Conservation (phyloP, 2,888 invertebrate species). For the Atrina japonica region DNA sequence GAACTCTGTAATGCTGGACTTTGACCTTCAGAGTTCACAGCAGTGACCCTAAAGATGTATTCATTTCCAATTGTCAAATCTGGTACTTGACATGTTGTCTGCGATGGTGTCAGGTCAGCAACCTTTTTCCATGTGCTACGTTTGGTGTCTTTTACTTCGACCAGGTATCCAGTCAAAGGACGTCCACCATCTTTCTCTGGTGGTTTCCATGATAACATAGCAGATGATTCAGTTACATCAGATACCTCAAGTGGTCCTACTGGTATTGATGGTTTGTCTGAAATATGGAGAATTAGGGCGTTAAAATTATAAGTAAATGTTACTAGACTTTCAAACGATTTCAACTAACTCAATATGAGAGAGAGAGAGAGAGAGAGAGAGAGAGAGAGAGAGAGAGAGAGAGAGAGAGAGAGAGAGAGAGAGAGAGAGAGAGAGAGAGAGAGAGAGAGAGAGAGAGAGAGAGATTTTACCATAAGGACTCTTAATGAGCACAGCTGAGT, state of each 20-base stretch:
- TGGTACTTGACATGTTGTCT: conserved; percentile 64
- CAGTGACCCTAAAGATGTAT: conserved; percentile 75
- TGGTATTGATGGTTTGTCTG: conserved; percentile 75
- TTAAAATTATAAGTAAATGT: too few species aligned
- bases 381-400: too few species aligned
- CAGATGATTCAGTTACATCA: conserved; percentile 68
- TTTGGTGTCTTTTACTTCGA: conserved; percentile 88
- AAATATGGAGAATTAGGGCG: conserved; percentile 21
- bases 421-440: too few species aligned
- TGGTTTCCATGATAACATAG: conserved; percentile 74
- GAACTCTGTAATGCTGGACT: conserved; percentile 67
- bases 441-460: too few species aligned
- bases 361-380: too few species aligned
- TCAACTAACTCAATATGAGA: too few species aligned
- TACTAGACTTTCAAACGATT: too few species aligned
- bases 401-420: too few species aligned
- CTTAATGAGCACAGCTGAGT: conserved; percentile 66
- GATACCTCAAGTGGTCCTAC: conserved; percentile 64
- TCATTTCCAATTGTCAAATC: conserved; percentile 85
- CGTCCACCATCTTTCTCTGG: conserved; percentile 78
- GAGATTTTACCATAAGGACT: conserved; percentile 70
- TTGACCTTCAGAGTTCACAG: conserved; percentile 75
- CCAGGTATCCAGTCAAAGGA: conserved; percentile 71
- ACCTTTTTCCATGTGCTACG: conserved; percentile 89
- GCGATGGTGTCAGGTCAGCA: conserved; percentile 63